phyloP scores from a whole-genome alignment of 92 coral and sea anemone species.

The Porites cylindrica region DNA sequence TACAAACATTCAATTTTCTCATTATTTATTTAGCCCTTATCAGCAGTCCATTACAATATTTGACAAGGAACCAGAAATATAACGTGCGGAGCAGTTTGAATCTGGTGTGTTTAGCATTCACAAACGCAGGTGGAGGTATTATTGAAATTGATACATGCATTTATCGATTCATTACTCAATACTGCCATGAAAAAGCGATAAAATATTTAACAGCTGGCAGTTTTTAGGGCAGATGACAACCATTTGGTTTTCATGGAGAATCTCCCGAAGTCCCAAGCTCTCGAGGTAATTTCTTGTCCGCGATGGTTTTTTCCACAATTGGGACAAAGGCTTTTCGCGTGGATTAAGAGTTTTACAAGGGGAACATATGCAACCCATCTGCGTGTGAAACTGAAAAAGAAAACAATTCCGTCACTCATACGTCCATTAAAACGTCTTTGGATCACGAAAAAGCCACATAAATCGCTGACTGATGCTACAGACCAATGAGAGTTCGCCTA shows the following conservation, averaged over 20 bases:
- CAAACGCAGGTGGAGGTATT: neutral
- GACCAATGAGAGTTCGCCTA: too few species aligned
- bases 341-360: conserved; percentile 83
- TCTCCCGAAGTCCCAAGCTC: conserved; percentile 80
- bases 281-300: conserved; percentile 75
- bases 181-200: conserved; percentile 72
- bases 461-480: too few species aligned
- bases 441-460: too few species aligned
- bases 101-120: too few species aligned
- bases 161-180: conserved; percentile 47
- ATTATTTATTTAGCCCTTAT: too few species aligned
- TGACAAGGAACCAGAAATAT: too few species aligned
- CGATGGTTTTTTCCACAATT: conserved; percentile 78
- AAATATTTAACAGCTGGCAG: conserved; percentile 79
- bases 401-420: neutral
- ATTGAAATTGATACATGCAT: neutral
- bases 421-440: too few species aligned
- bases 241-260: conserved; percentile 48
- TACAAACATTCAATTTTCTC: too few species aligned
- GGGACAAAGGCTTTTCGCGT: conserved; percentile 71
- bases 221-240: conserved; percentile 76
- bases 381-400: conserved; percentile 74
- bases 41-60: too few species aligned
- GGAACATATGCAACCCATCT: conserved; percentile 86
- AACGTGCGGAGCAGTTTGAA: too few species aligned